Conservation (phyloP, 2,888 invertebrate species). For the Drosophila aldrichi region DNA sequence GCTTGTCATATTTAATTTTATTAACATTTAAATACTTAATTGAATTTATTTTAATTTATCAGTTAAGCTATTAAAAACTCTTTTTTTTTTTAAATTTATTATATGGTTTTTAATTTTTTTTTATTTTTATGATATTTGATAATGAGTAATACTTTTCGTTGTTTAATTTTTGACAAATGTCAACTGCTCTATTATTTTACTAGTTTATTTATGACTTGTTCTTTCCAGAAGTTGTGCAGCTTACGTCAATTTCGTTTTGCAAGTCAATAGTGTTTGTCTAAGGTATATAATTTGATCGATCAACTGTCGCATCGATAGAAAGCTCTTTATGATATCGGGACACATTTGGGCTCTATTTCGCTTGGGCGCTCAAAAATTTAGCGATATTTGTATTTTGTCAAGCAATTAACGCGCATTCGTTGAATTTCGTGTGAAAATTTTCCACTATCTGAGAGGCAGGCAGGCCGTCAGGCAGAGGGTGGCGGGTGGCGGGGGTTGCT, state of each 20-base stretch:
- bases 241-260: background rate
- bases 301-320: background rate
- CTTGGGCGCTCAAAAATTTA: conserved; percentile 24
- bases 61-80: too few species aligned
- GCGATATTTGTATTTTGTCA: conserved; percentile 54
- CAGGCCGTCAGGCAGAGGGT: too few species aligned
- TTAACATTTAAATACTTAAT: conserved; percentile 1
- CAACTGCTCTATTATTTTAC: background rate
- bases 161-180: background rate
- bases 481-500: conserved; percentile 24
- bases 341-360: conserved; percentile 14
- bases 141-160: too few species aligned
- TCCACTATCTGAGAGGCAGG: too few species aligned
- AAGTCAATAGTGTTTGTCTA: background rate
- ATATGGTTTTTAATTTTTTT: too few species aligned
- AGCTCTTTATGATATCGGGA: conserved; percentile 4
- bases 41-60: background rate
- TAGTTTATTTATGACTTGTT: background rate
- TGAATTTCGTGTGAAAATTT: conserved; percentile 76
- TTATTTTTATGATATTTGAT: too few species aligned
- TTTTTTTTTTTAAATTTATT: too few species aligned
- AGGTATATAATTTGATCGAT: conserved; percentile 8
- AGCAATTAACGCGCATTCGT: conserved; percentile 71
- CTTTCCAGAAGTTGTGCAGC: background rate
- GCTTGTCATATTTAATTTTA: background rate